Evolutionary conservation across 2,888 invertebrate genomes (phyloP).

Genomic region (Pseudococcus jackbeardsleyi): DNA sequence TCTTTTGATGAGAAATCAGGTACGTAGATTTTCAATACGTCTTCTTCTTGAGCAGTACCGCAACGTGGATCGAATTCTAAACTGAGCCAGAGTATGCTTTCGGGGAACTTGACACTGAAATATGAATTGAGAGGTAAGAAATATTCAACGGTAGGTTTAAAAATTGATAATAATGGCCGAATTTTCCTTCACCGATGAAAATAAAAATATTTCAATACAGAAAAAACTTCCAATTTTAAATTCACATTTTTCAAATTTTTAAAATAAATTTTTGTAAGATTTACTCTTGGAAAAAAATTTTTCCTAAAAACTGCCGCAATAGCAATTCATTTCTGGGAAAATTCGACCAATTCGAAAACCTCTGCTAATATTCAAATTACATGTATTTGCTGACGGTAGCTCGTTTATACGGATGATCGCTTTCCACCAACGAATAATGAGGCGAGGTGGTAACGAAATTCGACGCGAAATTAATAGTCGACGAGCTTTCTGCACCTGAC

Average conservation of each 20-base stretch:
- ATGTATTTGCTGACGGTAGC: conserved; percentile 87
- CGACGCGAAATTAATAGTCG: conserved; percentile 65
- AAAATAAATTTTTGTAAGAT: too few species aligned
- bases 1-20: conserved; percentile 69
- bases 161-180: not conserved
- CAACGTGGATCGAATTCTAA: conserved; percentile 94
- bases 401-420: conserved; percentile 96
- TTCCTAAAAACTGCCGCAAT: not conserved
- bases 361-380: conserved; percentile 70
- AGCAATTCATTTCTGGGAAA: not conserved
- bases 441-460: conserved; percentile 79
- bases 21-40: conserved; percentile 82
- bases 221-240: too few species aligned
- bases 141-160: too few species aligned
- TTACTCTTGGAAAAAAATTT: not conserved
- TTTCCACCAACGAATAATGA: conserved; percentile 93
- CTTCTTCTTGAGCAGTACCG: conserved; percentile 93
- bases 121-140: not conserved
- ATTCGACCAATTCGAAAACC: not conserved
- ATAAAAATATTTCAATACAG: too few species aligned
- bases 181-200: not conserved
- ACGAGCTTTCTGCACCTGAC: conserved; percentile 68
- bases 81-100: conserved; percentile 90
- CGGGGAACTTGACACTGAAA: conserved; percentile 86
- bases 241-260: too few species aligned